Evolutionary conservation across 2,797 vertebrate genomes (phyloP).

Genomic region (Rousettus madagascariensis): DNA sequence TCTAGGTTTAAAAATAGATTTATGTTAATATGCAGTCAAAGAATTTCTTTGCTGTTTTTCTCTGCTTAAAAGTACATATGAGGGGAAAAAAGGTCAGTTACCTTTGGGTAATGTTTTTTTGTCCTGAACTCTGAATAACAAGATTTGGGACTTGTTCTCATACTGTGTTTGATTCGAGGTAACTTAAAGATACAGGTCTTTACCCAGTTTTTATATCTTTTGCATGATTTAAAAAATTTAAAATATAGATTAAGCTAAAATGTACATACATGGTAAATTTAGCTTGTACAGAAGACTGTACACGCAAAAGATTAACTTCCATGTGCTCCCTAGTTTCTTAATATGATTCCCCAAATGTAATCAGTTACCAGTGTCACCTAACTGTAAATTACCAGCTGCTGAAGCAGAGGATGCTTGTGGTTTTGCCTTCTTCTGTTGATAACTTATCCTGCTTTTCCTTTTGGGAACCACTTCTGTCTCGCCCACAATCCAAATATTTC

Average conservation of each 20-base stretch:
- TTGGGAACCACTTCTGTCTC: not conserved
- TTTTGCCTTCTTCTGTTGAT: not conserved
- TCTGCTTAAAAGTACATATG: not conserved
- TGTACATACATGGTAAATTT: not conserved
- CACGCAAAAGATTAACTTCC: constrained; percentile 14
- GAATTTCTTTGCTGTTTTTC: not conserved
- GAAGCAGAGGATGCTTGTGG: not conserved
- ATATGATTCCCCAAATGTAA: not conserved
- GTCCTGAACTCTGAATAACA: not conserved
- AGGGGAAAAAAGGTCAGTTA: not conserved
- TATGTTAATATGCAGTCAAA: not conserved
- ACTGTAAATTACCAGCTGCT: not conserved
- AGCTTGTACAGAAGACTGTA: not conserved
- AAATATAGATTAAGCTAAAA: constrained; percentile 17
- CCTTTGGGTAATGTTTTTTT: not conserved
- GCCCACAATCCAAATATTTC: not conserved
- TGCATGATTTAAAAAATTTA: not conserved
- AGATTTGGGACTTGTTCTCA: not conserved
- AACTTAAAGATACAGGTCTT: not conserved
- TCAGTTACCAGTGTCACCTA: not conserved
- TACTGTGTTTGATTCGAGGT: constrained; percentile 23
- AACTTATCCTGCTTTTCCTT: not conserved
- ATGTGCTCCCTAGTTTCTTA: not conserved
- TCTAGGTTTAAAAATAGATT: constrained; percentile 8
- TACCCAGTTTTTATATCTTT: constrained; percentile 25